phyloP scores from a whole-genome alignment of 2,797 vertebrate genomes.

The Heliangelus exortis region DNA sequence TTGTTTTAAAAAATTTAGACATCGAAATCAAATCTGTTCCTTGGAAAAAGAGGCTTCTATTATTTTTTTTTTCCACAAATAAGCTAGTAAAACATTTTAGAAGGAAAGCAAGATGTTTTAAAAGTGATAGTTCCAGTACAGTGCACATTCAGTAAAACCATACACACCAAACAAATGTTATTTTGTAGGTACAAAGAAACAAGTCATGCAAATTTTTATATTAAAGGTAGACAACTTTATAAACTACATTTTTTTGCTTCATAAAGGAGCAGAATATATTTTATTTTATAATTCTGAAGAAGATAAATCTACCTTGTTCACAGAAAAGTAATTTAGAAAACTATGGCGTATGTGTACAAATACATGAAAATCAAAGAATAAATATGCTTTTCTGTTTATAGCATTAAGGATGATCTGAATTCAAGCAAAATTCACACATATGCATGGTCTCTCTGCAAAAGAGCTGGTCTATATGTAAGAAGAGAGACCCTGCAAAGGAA shows the following conservation, averaged over 20 bases:
- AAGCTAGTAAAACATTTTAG: neutral
- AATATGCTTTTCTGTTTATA: neutral
- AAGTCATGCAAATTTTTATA: neutral
- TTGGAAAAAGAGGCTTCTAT: neutral
- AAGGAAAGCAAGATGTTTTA: neutral
- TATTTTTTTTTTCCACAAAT: neutral
- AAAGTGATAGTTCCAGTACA: neutral
- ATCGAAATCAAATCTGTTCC: slow-evolving; percentile 1
- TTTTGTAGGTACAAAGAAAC: neutral
- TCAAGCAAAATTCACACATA: neutral
- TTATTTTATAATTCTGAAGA: neutral
- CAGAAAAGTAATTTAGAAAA: neutral
- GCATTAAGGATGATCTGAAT: neutral
- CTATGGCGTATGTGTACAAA: neutral
- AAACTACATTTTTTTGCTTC: neutral
- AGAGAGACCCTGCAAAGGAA: neutral
- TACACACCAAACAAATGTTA: neutral
- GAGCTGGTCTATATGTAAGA: neutral
- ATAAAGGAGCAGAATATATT: neutral
- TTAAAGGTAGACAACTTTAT: neutral
- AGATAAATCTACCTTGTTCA: neutral
- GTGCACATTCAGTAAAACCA: neutral
- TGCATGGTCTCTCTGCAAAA: neutral
- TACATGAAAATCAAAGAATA: neutral
- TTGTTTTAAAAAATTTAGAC: neutral